Percentiles rank a stretch among this genome's conserved stretches.
These are phyloP conservation scores for Syngnathus typhle DNA, from an alignment of 2,113 vertebrate species.

Conservation along the genomic window DNA sequence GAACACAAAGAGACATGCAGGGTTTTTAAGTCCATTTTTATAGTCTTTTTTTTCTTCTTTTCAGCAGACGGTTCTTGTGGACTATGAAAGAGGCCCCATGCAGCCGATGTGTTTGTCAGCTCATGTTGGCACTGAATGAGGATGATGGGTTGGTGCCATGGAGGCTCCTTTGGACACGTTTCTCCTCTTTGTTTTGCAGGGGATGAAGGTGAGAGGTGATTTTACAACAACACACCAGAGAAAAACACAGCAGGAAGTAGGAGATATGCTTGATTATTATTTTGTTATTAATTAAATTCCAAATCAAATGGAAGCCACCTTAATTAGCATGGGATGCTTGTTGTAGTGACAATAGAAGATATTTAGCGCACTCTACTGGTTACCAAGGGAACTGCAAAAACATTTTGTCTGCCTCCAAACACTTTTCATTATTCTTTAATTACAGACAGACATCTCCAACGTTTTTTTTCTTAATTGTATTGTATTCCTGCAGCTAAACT, in stretches of 20 bases:
- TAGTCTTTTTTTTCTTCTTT: conserved; percentile 18
- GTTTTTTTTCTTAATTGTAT: too few relatives aligned
- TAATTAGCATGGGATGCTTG: background rate
- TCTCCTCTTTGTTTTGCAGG: conserved; percentile 28
- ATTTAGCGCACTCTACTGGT: conserved; percentile 51
- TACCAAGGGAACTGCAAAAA: conserved; percentile 16
- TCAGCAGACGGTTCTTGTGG: conserved; percentile 25
- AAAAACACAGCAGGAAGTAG: conserved; percentile 16
- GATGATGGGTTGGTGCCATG: conserved; percentile 17
- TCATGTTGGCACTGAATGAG: conserved; percentile 20
- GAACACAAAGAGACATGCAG: conserved; percentile 23
- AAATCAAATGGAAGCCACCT: background rate
- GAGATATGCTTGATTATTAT: conserved; percentile 2
- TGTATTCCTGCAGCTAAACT: too few relatives aligned
- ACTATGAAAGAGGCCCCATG: conserved; percentile 31
- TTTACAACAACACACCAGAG: conserved; percentile 31
- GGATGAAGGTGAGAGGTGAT: conserved; percentile 37
- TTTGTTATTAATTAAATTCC: background rate
- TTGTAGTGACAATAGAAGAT: conserved; percentile 6
- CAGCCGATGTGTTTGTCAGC: conserved; percentile 25
- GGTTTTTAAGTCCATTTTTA: conserved; percentile 32
- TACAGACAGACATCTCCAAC: too few relatives aligned
- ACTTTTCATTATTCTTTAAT: too few relatives aligned
- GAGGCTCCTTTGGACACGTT: conserved; percentile 42
- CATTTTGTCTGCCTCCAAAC: background rate